Evolutionary conservation across 1,140 invertebrate species (phyloP), one percentile per base, ranked within the genome.

Genomic region (Zaprionus nigranus): DNA sequence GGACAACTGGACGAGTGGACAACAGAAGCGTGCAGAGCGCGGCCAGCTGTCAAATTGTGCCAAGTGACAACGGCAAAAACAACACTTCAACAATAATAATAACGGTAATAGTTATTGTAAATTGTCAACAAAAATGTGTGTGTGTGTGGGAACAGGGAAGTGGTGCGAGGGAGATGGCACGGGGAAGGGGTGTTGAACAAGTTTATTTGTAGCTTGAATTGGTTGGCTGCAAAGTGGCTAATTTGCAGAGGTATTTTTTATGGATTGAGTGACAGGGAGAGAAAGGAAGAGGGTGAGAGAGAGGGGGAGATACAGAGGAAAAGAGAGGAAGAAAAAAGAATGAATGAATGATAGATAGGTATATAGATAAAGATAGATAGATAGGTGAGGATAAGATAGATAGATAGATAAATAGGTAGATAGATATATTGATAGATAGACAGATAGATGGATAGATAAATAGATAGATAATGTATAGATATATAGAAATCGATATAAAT

Each of bases 61-160:
- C 30, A 66, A 70, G 36, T 36, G 43, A 36, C 68, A 71, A 51
- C 51, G 28, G 30, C 2, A 57, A 51, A 38, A 51, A 69, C 43
- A 28, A 56, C 22, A 22, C 28, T 30, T 58, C 38, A 70, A 54
- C n/a, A 60, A 54, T 69, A 63, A 69, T 40, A 51, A 58, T 66
- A 58, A 58, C 53, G 22, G 53, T 56, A 34, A 61, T 58, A 46
- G 53, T 69, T 69, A 75, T 69, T 62, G 68, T 73, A 38, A 73
- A 68, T 66, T 43, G 63, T 57, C 22, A 65, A 57, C 63, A 43
- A 24, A 17, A 65, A 58, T 66, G 64, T 36, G 24, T 54, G 26
- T 28, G 51, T 20, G 20, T 13, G 51, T 54, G 6, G 46, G 46
- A 20, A 49, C n/a, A 12, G 3, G 46, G 17, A 20, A 40, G 38